phyloP scores from a whole-genome alignment of 2,888 invertebrate genomes.

The Stenolophus ochropezus region DNA sequence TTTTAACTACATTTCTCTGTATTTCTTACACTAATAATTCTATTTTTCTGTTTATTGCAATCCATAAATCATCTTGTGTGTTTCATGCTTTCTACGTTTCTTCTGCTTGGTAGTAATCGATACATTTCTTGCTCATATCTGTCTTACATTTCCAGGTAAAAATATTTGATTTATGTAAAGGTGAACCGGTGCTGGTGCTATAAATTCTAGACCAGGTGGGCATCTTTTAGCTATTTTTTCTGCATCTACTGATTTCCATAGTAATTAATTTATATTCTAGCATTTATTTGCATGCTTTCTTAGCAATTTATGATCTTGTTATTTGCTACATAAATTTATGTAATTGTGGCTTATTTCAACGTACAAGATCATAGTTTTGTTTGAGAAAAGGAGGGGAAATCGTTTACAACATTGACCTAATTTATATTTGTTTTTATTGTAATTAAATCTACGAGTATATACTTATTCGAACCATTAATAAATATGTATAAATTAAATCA shows the following conservation, averaged over 20 bases:
- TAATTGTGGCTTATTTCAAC: not conserved
- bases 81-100: slow-evolving; percentile 10
- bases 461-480: too few relatives aligned
- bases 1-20: too few relatives aligned
- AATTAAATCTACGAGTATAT: not conserved
- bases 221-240: slow-evolving; percentile 26
- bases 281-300: slow-evolving; percentile 34
- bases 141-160: not conserved
- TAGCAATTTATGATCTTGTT: slow-evolving; percentile 39
- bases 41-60: not conserved
- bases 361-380: not conserved
- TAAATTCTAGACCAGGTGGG: slow-evolving; percentile 35
- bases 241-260: slow-evolving; percentile 1
- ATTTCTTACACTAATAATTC: not conserved
- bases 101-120: not conserved
- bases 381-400: not conserved
- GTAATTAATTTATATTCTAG: slow-evolving; percentile 48
- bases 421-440: not conserved
- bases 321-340: slow-evolving; percentile 12
- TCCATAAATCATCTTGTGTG: not conserved
- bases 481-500: too few relatives aligned
- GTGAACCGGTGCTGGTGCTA: slow-evolving; percentile 7
- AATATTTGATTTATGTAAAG: slow-evolving; percentile 25
- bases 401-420: not conserved
- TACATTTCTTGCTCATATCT: slow-evolving; percentile 15